Base-by-base conservation (phyloP, 2,888 invertebrate species). In the Synergus gifuensis region DNA sequence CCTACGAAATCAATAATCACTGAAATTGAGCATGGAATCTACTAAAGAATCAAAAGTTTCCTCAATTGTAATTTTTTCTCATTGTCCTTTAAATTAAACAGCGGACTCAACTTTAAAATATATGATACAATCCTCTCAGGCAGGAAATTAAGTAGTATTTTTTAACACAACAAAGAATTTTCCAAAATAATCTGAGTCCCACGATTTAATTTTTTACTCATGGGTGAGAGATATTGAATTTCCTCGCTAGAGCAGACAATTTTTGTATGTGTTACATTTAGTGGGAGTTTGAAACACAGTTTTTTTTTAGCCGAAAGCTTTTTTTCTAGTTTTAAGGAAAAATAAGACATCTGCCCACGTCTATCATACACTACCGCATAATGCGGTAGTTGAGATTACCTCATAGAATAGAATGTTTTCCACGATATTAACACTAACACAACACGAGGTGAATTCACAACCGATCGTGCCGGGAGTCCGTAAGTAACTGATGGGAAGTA, bases 401-500 rank as follows among this genome's bases (percentile, higher is more conserved):
- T 44, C 62, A 40, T 18, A 12, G 40, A 28, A 14, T 36, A 63
- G 46, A 73, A 28, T 73, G n/a, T 66, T 36, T 66, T n/a, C 22
- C 67, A 67, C 67, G 46, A 22, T 69, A n/a, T n/a, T n/a, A 36
- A 36, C 5, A 36, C 36, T 49, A 8, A 46, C 69, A 49, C 69
- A 14, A 46, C 28, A 28, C 22, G 22, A 69, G 69, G 69, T 49
- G 28, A 28, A 69, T 49, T 66, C 42, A 66, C 49, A 49, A 69
- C 76, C 84, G 82, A 79, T 76, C 84, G 79, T 79, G 79, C 77
- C 81, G 82, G 77, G 79, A 69, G 84, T 58, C 77, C 77, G 77
- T 80, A 78, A 82, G 78, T 82, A 82, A 86, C 86, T 86, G 69
- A 46, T 46, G 44, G 22, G 0, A 28, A 28, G 2, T 28, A 28